Evolutionary conservation across 2,888 invertebrate genomes (phyloP).

Genomic region (Sphaerophoria taeniata): DNA sequence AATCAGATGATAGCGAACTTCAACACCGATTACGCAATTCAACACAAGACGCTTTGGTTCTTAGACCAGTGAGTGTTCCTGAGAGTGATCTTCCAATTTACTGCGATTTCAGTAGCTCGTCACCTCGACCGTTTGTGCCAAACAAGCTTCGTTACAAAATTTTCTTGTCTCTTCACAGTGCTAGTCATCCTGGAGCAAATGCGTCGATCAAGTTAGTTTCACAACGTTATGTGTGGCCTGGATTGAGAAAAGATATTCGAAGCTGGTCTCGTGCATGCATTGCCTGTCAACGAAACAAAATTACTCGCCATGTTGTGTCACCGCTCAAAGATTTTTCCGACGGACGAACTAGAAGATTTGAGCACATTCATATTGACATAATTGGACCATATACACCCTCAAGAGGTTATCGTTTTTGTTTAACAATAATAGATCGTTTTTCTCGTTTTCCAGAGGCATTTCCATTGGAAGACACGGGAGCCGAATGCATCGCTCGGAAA

Average conservation of each 20-base stretch:
- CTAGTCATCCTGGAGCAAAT: constrained; percentile 18
- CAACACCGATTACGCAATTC: neutral
- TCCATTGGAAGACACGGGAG: constrained; percentile 27
- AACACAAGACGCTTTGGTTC: neutral
- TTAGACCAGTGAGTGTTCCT: neutral
- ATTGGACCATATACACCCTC: constrained; percentile 15
- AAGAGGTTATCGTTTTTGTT: constrained; percentile 19
- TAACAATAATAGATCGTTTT: constrained; percentile 29
- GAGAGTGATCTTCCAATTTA: neutral
- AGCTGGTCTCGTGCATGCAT: neutral
- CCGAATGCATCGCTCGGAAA: constrained; percentile 24
- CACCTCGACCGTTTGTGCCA: neutral
- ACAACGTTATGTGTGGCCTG: constrained; percentile 24
- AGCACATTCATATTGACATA: constrained; percentile 26
- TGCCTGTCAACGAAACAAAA: constrained; percentile 7
- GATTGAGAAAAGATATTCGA: neutral
- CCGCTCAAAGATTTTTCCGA: neutral
- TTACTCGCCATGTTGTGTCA: constrained; percentile 8
- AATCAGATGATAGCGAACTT: neutral
- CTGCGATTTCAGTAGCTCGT: neutral
- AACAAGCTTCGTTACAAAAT: neutral
- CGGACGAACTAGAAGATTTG: constrained; percentile 5
- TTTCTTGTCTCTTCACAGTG: constrained; percentile 3
- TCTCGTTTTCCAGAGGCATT: constrained; percentile 32
- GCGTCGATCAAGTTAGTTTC: constrained; percentile 16